Base-by-base conservation (phyloP, 2,113 vertebrate genomes). In the Ictalurus punctatus region DNA sequence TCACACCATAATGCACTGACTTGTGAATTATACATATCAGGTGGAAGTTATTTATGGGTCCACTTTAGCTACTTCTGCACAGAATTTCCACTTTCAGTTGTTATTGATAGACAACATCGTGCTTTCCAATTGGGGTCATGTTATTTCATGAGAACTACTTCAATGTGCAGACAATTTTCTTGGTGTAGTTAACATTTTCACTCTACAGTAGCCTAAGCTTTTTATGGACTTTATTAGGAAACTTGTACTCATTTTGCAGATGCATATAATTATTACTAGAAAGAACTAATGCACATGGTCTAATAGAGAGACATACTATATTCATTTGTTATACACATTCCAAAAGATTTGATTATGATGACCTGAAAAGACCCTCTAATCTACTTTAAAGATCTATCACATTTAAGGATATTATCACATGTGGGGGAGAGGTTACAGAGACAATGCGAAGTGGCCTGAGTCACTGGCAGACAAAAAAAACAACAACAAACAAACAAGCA, bases 1-100 rank as follows among this genome's bases (percentile, higher is more conserved):
- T 91, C 86, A 91, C 63, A 37, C 67, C 59, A 44, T 85, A 76
- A 81, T 73, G 84, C 90, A 65, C 19, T n/a, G 1, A 58, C 71
- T 12, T 54, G 86, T 44, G 65, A 89, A 73, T 19, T 69, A 63
- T 44, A 52, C n/a, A 37, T 58, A 56, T 27, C 44, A 83, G 84
- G 71, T 52, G 21, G 65, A 52, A 16, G 44, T 52, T 56, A 56
- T 80, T 9, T 56, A n/a, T 80, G 78, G 34, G 27, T 27, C 74
- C 44, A n/a, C 37, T 76, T 44, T 21, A 23, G 52, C 25, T 10
- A 30, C 0, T 30, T 80, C 27, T 56, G 14, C 78, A 56, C 13
- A 17, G 76, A 52, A 79, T 40, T 79, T 52, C 52, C 44, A 27
- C 76, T 54, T 54, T 80, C 48, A n/a, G 25, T 0, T 27, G 12